A percentile compares a stretch with the other conserved stretches of the same genome.
Conservation (phyloP, 2,888 invertebrate genomes). For the Gari tellinella region DNA sequence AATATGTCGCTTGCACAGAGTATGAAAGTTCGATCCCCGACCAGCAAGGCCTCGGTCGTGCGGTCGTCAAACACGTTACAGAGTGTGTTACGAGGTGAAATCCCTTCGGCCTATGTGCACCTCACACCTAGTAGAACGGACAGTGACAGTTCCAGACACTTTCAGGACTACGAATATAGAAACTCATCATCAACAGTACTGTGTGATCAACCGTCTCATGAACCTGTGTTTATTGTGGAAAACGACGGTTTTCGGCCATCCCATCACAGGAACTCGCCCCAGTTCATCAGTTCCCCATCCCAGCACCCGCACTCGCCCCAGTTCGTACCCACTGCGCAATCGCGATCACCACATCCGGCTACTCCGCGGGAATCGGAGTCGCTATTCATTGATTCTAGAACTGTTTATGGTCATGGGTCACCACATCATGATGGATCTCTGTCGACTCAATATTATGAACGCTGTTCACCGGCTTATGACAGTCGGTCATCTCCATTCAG, state of each 20-base stretch:
- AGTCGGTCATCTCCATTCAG: constrained; percentile 44
- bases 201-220: too few species aligned
- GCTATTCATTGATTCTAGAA: background rate
- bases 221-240: background rate
- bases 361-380: background rate
- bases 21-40: too few species aligned
- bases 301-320: too few species aligned
- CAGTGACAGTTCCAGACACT: background rate
- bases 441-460: constrained; percentile 12
- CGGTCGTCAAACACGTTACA: constrained; percentile 59
- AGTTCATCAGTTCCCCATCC: too few species aligned
- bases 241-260: constrained; percentile 1
- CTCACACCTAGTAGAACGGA: constrained; percentile 36
- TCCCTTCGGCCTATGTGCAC: constrained; percentile 76
- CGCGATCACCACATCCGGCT: too few species aligned
- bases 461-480: constrained; percentile 38
- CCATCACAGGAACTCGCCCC: too few species aligned
- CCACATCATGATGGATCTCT: constrained; percentile 17
- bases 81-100: constrained; percentile 75
- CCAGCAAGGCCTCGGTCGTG: background rate
- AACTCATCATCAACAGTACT: too few species aligned
- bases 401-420: constrained; percentile 12
- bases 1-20: too few species aligned
- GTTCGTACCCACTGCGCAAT: too few species aligned
- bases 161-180: too few species aligned